These are phyloP conservation scores for Copidosoma floridanum DNA, from an alignment of 1,140 invertebrate genomes.

Conservation along the genomic window DNA sequence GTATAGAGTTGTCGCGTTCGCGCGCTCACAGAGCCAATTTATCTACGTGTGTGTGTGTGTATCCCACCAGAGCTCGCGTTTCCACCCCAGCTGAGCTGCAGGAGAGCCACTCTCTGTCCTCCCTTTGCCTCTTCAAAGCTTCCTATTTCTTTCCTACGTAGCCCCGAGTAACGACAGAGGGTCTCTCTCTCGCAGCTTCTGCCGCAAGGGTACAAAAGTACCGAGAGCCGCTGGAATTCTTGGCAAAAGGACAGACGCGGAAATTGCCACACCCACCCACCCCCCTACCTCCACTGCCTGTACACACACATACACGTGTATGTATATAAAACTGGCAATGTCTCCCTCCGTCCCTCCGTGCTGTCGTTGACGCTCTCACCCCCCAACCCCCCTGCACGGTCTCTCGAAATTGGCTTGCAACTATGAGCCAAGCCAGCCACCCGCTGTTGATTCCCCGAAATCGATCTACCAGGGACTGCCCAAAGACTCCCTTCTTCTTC, in stretches of 20 bases:
- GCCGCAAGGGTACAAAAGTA: conserved; percentile 6
- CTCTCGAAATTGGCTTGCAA: background rate
- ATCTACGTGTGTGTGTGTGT: background rate
- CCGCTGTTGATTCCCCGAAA: background rate
- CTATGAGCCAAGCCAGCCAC: background rate
- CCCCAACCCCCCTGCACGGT: background rate
- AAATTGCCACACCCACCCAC: conserved; percentile 23
- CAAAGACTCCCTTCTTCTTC: too few relatives aligned
- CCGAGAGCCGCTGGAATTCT: conserved; percentile 25
- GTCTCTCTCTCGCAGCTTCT: background rate
- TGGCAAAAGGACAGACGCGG: conserved; percentile 28
- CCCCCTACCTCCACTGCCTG: too few relatives aligned
- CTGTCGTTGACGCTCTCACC: background rate
- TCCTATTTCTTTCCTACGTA: too few relatives aligned
- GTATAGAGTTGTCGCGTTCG: background rate
- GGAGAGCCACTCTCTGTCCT: background rate
- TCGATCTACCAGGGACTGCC: too few relatives aligned
- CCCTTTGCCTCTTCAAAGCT: too few relatives aligned
- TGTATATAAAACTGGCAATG: too few relatives aligned
- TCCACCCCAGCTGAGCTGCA: background rate
- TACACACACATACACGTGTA: too few relatives aligned
- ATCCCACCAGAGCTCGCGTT: background rate
- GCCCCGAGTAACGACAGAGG: too few relatives aligned
- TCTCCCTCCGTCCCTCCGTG: background rate
- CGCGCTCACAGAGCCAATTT: background rate